phyloP scores from a whole-genome alignment of 2,797 vertebrate genomes.

The Pseudochirops cupreus region DNA sequence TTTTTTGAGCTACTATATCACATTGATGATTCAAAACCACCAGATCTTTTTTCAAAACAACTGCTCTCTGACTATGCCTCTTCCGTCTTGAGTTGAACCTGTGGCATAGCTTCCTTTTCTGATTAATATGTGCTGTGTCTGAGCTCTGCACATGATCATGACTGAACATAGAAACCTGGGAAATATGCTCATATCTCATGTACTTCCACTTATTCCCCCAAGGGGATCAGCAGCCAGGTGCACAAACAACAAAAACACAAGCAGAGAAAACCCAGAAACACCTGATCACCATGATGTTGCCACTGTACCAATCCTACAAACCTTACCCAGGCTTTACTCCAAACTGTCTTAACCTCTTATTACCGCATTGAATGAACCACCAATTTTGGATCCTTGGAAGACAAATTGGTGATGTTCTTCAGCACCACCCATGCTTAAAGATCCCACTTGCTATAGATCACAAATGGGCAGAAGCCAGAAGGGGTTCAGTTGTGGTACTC shows the following conservation, averaged over 20 bases:
- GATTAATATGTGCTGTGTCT: not conserved
- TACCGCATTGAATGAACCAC: not conserved
- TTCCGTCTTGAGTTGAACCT: not conserved
- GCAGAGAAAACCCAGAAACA: not conserved
- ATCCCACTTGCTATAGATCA: not conserved
- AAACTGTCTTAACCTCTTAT: not conserved
- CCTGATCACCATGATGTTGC: not conserved
- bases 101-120: not conserved
- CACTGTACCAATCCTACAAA: not conserved
- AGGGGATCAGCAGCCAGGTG: not conserved
- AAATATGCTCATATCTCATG: not conserved
- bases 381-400: not conserved
- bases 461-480: not conserved
- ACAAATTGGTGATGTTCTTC: not conserved
- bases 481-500: not conserved
- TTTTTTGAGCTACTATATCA: not conserved
- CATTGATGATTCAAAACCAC: not conserved
- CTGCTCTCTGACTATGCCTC: not conserved
- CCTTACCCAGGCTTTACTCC: not conserved
- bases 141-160: not conserved
- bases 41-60: not conserved
- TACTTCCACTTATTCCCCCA: not conserved
- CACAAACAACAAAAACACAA: not conserved
- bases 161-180: not conserved
- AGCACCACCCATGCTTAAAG: not conserved